Evolutionary conservation across 1,140 invertebrate species (phyloP).

Genomic region (Pseudomyrmex cubaensis): DNA sequence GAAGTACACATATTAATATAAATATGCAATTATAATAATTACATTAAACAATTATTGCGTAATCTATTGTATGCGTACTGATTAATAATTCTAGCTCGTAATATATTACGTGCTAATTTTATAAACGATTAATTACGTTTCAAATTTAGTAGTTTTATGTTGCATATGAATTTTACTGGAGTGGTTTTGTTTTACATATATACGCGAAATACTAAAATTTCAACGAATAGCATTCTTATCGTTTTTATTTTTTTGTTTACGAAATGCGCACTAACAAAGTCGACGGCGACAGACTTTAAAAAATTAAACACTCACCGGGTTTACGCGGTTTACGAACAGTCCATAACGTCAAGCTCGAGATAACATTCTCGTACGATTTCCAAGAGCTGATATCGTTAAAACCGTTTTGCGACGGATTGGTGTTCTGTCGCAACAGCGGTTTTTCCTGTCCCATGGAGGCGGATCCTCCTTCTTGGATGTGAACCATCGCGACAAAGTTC

Average conservation of each 20-base stretch:
- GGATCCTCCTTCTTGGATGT: conserved; percentile 12
- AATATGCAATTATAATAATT: conserved; percentile 14
- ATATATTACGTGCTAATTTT: background rate
- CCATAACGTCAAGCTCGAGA: conserved; percentile 49
- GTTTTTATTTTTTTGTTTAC: background rate
- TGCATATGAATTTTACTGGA: too few species aligned
- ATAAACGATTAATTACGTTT: conserved; percentile 13
- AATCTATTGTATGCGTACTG: background rate
- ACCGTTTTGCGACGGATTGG: background rate
- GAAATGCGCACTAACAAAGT: background rate
- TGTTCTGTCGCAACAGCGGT: conserved; percentile 40
- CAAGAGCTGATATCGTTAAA: background rate
- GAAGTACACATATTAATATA: background rate
- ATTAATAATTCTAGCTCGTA: background rate
- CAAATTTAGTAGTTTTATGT: too few species aligned
- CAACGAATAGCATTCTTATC: background rate
- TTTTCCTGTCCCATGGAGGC: conserved; percentile 31
- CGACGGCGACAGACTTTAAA: background rate
- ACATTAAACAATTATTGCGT: background rate
- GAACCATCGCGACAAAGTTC: conserved; percentile 45
- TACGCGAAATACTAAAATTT: too few species aligned
- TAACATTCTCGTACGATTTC: conserved; percentile 20
- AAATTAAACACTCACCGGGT: conserved; percentile 54
- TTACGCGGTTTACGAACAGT: background rate
- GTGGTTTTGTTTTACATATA: too few species aligned